Percentiles rank a stretch among this genome's conserved stretches.
Evolutionary conservation across 1,140 invertebrate species (phyloP).

Genomic region (Adoxophyes honmai): DNA sequence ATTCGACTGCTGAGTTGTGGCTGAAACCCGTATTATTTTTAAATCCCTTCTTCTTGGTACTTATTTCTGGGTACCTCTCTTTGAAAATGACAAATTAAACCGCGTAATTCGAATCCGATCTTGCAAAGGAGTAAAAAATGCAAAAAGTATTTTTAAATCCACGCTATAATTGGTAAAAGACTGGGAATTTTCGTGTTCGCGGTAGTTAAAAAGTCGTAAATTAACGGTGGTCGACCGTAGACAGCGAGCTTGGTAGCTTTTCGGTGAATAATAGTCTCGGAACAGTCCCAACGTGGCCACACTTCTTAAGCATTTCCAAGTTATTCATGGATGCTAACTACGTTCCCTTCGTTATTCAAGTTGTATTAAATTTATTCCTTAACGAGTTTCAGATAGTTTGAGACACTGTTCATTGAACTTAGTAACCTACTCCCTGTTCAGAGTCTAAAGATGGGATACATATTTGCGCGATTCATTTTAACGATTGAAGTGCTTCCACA

Average conservation of each 20-base stretch:
- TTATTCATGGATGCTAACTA: constrained; percentile 17
- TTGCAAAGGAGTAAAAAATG: not conserved
- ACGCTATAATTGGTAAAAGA: constrained; percentile 22
- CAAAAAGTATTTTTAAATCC: not conserved
- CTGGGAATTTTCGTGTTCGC: constrained; percentile 35
- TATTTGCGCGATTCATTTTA: too few species aligned
- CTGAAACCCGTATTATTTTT: too few species aligned
- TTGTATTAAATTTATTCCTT: not conserved
- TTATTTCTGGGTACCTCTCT: not conserved
- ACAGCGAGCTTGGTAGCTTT: constrained; percentile 30
- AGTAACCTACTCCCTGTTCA: too few species aligned
- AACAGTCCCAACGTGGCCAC: constrained; percentile 26
- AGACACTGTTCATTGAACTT: too few species aligned
- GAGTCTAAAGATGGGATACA: too few species aligned
- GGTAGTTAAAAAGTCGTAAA: constrained; percentile 46
- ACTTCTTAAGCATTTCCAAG: constrained; percentile 25
- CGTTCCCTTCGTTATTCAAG: not conserved
- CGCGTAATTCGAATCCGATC: not conserved
- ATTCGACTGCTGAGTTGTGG: too few species aligned
- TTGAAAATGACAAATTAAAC: not conserved
- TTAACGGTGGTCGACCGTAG: constrained; percentile 33
- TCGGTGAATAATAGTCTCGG: constrained; percentile 38
- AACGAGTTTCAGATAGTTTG: too few species aligned
- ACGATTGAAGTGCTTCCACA: too few species aligned
- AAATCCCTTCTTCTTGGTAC: too few species aligned